These are phyloP conservation scores for Zoroaster sp. DNA, from an alignment of 53 echinoderm and acorn worm species.

Conservation along the genomic window DNA sequence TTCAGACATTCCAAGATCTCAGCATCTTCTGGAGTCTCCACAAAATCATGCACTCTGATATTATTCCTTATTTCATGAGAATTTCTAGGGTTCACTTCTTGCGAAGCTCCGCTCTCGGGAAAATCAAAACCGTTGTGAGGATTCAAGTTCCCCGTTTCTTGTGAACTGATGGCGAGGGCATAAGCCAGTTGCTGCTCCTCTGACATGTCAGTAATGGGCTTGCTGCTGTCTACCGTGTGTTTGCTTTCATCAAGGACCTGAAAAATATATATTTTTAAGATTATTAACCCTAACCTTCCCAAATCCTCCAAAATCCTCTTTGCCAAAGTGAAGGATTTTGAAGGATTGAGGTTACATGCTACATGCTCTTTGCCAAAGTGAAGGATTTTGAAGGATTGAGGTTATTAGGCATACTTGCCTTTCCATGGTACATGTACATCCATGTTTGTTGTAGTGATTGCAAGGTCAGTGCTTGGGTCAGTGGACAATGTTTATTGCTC, in stretches of 20 bases:
- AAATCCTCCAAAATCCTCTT: too few species aligned
- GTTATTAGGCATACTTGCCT: too few species aligned
- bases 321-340: too few species aligned
- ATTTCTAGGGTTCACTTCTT: neutral
- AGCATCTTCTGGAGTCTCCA: neutral
- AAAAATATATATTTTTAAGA: too few species aligned
- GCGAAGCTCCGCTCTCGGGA: neutral
- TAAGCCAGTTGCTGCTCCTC: constrained; percentile 87
- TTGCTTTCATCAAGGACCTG: constrained; percentile 58
- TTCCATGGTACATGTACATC: too few species aligned
- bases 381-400: too few species aligned
- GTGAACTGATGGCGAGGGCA: constrained; percentile 75
- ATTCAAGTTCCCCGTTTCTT: constrained; percentile 26
- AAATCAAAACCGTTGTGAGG: neutral
- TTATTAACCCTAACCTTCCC: too few species aligned
- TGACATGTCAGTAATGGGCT: constrained; percentile 64
- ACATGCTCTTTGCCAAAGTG: too few species aligned
- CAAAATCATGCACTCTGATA: neutral
- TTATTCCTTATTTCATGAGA: neutral
- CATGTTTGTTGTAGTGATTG: too few species aligned
- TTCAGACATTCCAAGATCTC: neutral
- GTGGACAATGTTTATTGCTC: too few species aligned
- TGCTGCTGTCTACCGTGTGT: constrained; percentile 1
- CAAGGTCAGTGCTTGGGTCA: too few species aligned
- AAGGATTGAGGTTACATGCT: too few species aligned